These are phyloP conservation scores for Malthinus flaveolus DNA, from an alignment of 2,888 invertebrate genomes.

Conservation along the genomic window DNA sequence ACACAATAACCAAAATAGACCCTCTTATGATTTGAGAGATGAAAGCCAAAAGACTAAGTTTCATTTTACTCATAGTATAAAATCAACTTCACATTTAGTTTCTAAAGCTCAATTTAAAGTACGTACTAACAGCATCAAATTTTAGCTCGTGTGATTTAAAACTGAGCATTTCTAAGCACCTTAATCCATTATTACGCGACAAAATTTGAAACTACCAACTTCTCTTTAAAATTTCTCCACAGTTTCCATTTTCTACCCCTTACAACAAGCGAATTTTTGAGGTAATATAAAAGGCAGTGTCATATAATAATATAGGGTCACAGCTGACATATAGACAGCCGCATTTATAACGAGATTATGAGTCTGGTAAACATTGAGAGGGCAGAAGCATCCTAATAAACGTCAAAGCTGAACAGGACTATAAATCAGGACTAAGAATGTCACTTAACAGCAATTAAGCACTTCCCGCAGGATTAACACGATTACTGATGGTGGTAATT, in stretches of 20 bases:
- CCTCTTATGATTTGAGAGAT: no score
- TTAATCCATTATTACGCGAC: neutral
- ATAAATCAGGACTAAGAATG: conserved; percentile 40
- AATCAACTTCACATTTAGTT: no score
- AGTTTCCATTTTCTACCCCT: no score
- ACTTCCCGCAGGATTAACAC: conserved; percentile 41
- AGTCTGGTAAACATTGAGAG: conserved; percentile 38
- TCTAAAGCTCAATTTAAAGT: no score
- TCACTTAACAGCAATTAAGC: conserved; percentile 45
- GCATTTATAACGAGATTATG: conserved; percentile 42
- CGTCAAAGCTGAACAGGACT: conserved; percentile 35
- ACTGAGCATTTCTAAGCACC: no score
- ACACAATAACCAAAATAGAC: no score
- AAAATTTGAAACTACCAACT: neutral
- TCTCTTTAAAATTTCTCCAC: no score
- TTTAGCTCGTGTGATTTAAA: no score
- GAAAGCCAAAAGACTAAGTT: no score
- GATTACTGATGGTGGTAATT: conserved; percentile 38
- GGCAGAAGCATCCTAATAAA: conserved; percentile 42
- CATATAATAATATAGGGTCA: conserved; percentile 14
- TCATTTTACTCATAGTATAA: no score
- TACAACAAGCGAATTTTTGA: no score
- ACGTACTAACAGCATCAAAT: no score
- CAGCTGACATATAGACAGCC: conserved; percentile 35
- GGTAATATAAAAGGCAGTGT: neutral